These are phyloP conservation scores for Dufourea novaeangliae DNA, from an alignment of 1,140 invertebrate species.

Conservation along the genomic window DNA sequence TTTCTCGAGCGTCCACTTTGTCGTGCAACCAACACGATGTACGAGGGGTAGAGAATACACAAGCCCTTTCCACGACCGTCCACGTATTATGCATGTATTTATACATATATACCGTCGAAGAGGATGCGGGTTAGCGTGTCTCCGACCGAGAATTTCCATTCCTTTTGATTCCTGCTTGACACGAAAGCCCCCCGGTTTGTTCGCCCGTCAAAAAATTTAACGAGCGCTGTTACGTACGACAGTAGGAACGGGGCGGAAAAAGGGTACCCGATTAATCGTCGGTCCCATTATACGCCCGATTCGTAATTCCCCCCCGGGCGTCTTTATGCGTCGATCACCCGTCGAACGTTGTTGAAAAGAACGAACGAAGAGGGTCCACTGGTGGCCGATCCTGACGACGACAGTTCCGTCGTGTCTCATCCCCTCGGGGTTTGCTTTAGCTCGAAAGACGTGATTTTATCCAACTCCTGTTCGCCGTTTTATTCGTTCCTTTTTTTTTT, in stretches of 20 bases:
- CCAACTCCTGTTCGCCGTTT: constrained; percentile 38
- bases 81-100: too few species aligned
- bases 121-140: constrained; percentile 40
- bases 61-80: too few species aligned
- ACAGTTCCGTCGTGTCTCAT: neutral
- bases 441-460: constrained; percentile 53
- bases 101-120: neutral
- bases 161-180: neutral
- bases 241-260: too few species aligned
- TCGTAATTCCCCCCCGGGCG: neutral
- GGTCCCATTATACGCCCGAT: neutral
- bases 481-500: constrained; percentile 47
- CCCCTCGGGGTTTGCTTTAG: neutral
- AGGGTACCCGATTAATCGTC: constrained; percentile 3
- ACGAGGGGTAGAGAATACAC: too few species aligned
- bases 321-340: constrained; percentile 29
- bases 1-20: too few species aligned
- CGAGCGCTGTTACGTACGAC: neutral
- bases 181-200: neutral
- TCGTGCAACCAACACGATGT: too few species aligned
- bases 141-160: neutral
- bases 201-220: neutral
- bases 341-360: neutral
- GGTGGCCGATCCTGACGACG: neutral
- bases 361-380: neutral